Evolutionary conservation across 2,113 vertebrate genomes (phyloP).

Genomic region (Pagrus major): DNA sequence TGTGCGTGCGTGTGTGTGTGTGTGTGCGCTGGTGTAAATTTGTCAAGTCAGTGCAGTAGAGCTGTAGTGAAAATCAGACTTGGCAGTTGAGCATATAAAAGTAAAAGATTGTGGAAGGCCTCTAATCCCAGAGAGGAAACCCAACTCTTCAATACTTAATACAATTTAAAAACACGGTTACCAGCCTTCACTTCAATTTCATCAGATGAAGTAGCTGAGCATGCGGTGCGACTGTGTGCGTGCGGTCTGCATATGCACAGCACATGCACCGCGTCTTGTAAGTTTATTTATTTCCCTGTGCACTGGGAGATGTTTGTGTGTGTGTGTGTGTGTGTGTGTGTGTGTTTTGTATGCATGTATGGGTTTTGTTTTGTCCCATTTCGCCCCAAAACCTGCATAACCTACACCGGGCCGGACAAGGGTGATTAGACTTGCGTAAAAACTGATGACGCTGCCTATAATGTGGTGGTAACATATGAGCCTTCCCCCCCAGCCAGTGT

Average conservation of each 20-base stretch:
- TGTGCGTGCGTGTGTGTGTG: not conserved
- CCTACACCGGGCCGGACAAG: slow-evolving; percentile 20
- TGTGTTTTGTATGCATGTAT: slow-evolving; percentile 25
- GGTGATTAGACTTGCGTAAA: slow-evolving; percentile 67
- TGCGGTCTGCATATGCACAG: not conserved
- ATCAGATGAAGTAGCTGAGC: slow-evolving; percentile 43
- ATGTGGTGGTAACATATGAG: slow-evolving; percentile 66
- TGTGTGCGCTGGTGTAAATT: slow-evolving; percentile 1
- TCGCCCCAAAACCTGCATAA: slow-evolving; percentile 43
- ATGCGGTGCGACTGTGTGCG: not conserved
- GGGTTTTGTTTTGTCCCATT: not conserved
- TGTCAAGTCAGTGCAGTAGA: slow-evolving; percentile 28
- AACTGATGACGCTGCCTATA: slow-evolving; percentile 70
- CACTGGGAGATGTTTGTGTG: not conserved
- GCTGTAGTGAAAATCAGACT: slow-evolving; percentile 51
- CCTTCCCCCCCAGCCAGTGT: slow-evolving; percentile 58
- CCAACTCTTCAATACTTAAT: slow-evolving; percentile 74
- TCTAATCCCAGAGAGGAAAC: slow-evolving; percentile 59
- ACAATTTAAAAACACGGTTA: slow-evolving; percentile 74
- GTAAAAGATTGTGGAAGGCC: slow-evolving; percentile 46
- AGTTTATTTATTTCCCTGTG: not conserved
- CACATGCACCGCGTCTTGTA: not conserved
- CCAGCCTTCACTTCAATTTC: slow-evolving; percentile 72
- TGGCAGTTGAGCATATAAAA: slow-evolving; percentile 66
- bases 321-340: slow-evolving; percentile 2